phyloP scores from a whole-genome alignment of 2,113 vertebrate species.

The Gymnobelideus leadbeateri region DNA sequence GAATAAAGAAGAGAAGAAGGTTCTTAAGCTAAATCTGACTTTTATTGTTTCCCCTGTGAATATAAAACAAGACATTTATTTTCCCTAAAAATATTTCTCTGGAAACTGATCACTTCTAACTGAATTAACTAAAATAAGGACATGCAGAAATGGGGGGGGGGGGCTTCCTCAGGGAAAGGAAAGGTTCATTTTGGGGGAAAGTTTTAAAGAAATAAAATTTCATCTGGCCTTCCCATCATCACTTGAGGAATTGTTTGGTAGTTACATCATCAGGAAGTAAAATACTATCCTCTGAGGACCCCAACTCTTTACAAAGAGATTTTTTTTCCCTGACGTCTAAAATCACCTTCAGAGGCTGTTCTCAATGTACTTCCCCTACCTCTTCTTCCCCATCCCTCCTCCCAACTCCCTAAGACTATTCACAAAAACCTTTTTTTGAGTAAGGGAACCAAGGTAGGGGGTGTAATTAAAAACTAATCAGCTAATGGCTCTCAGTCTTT shows the following conservation, averaged over 20 bases:
- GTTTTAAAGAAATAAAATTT: constrained; percentile 79
- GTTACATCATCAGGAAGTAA: constrained; percentile 92
- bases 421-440: constrained; percentile 36
- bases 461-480: constrained; percentile 23
- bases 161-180: neutral
- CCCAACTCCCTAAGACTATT: constrained; percentile 40
- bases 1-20: constrained; percentile 62
- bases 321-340: constrained; percentile 70
- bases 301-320: constrained; percentile 82
- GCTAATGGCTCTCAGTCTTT: constrained; percentile 67
- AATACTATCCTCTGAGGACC: constrained; percentile 86
- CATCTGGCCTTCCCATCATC: constrained; percentile 91
- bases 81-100: constrained; percentile 74
- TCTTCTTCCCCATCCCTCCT: constrained; percentile 16
- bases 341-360: constrained; percentile 64
- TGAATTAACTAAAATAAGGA: constrained; percentile 80
- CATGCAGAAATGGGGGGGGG: constrained; percentile 48
- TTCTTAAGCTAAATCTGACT: constrained; percentile 64
- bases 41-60: constrained; percentile 70
- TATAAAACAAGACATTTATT: constrained; percentile 68
- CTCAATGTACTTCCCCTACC: constrained; percentile 51
- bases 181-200: constrained; percentile 79
- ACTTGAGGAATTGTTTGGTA: constrained; percentile 89
- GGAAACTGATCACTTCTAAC: constrained; percentile 78
- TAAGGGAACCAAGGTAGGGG: neutral